A percentile compares a stretch with the other conserved stretches of the same genome.
Conservation (phyloP, 2,113 vertebrate species). For the Cheilinus undulatus region DNA sequence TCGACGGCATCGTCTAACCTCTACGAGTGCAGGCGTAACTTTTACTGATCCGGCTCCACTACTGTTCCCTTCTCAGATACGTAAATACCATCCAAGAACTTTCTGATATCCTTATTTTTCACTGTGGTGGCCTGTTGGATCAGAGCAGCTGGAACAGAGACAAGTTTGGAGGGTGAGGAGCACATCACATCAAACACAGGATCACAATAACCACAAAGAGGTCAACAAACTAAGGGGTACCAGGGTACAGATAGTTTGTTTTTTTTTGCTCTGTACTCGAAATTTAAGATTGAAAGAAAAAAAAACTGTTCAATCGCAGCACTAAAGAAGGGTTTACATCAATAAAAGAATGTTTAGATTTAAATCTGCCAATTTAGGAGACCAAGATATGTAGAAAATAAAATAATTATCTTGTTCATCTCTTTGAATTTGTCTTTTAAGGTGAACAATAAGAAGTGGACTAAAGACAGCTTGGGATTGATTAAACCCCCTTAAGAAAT, state of each 20-base stretch:
- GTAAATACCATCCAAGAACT: conserved; percentile 99
- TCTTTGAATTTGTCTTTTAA: too few relatives aligned
- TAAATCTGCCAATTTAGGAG: too few relatives aligned
- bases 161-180: conserved; percentile 56
- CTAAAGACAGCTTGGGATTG: too few relatives aligned
- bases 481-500: too few relatives aligned
- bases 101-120: conserved; percentile 99
- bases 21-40: conserved; percentile 67
- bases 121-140: conserved; percentile 99
- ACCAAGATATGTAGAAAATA: too few relatives aligned
- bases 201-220: conserved; percentile 14
- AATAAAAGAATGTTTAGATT: too few relatives aligned
- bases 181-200: conserved; percentile 26
- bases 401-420: too few relatives aligned
- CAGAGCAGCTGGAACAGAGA: conserved; percentile 90
- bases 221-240: not conserved
- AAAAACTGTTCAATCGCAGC: too few relatives aligned
- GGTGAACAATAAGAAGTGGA: too few relatives aligned
- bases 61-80: conserved; percentile 99
- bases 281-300: too few relatives aligned
- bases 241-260: not conserved
- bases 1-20: conserved; percentile 73
- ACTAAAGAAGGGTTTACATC: too few relatives aligned
- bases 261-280: not conserved
- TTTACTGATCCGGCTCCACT: conserved; percentile 81